Conservation (phyloP, 2,888 invertebrate genomes). For the Synanthedon tipuliformis region DNA sequence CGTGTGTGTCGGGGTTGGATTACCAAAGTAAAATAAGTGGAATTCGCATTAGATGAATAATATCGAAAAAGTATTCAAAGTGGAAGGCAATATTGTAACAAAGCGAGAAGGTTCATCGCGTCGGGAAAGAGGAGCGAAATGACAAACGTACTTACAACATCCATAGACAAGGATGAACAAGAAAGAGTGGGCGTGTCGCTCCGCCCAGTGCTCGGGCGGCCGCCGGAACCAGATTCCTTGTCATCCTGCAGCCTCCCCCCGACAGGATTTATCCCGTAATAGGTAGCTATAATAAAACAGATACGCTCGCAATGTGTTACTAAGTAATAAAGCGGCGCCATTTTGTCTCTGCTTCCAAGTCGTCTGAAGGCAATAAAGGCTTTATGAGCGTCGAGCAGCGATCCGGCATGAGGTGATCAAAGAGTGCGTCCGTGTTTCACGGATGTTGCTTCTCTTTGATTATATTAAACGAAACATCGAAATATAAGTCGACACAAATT, state of each 20-base stretch:
- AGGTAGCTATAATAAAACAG: conserved; percentile 63
- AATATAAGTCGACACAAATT: conserved; percentile 22
- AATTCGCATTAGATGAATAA: no score
- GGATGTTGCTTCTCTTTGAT: conserved; percentile 47
- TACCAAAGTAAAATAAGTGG: no score
- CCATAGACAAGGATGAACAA: conserved; percentile 22
- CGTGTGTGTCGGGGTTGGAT: no score
- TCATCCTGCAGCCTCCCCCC: conserved; percentile 46
- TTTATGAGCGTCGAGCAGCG: conserved; percentile 52
- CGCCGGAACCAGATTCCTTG: conserved; percentile 31
- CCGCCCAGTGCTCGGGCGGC: conserved; percentile 46
- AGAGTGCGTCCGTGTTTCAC: conserved; percentile 50
- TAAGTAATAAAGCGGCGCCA: conserved; percentile 69
- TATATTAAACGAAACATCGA: conserved; percentile 47
- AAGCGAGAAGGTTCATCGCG: neutral
- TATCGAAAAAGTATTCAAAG: no score
- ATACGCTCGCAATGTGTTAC: conserved; percentile 63
- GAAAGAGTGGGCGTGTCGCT: conserved; percentile 64
- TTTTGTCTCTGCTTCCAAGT: conserved; percentile 60
- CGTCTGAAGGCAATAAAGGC: conserved; percentile 50
- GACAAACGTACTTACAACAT: neutral
- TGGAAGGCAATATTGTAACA: neutral
- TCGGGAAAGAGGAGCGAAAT: neutral
- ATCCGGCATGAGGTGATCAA: conserved; percentile 57
- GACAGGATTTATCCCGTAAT: conserved; percentile 52